These are phyloP conservation scores for Diorhabda sublineata DNA, from an alignment of 1,140 invertebrate species.

Conservation along the genomic window DNA sequence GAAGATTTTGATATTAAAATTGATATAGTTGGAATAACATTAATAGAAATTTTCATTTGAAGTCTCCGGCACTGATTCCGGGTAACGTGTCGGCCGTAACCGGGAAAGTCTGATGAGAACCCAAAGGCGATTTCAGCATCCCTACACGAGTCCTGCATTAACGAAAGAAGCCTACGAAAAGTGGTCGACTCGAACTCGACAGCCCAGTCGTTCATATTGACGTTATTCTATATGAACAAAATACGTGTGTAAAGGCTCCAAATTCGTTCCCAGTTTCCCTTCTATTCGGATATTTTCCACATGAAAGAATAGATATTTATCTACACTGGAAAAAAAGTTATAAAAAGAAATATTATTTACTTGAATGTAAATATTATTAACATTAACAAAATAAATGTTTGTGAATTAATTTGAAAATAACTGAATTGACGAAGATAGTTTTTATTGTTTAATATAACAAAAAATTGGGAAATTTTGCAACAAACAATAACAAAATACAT, in stretches of 20 bases:
- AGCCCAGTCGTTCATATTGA: conserved; percentile 6
- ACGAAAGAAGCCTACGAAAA: conserved; percentile 37
- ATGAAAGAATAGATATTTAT: background rate
- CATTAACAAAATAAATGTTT: too few relatives aligned
- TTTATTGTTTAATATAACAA: too few relatives aligned
- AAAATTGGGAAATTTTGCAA: too few relatives aligned
- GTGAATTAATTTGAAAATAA: too few relatives aligned
- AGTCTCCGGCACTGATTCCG: background rate
- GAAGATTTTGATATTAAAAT: too few relatives aligned
- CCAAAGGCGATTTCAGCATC: conserved; percentile 42
- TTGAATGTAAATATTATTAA: too few relatives aligned
- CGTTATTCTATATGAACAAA: conserved; percentile 24
- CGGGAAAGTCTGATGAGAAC: conserved; percentile 31
- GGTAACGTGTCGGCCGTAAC: conserved; percentile 31
- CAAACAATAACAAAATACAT: too few relatives aligned
- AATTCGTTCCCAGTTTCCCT: conserved; percentile 14
- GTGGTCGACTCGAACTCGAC: conserved; percentile 16
- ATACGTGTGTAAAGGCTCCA: conserved; percentile 24
- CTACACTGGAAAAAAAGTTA: background rate
- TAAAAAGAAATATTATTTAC: too few relatives aligned
- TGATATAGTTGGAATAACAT: too few relatives aligned
- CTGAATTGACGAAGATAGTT: too few relatives aligned
- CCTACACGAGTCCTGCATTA: conserved; percentile 43
- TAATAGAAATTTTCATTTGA: background rate
- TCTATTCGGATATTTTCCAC: conserved; percentile 1